Evolutionary conservation across 2,888 invertebrate genomes (phyloP), one percentile per base, ranked within the genome.

Genomic region (Melanostoma mellinum): DNA sequence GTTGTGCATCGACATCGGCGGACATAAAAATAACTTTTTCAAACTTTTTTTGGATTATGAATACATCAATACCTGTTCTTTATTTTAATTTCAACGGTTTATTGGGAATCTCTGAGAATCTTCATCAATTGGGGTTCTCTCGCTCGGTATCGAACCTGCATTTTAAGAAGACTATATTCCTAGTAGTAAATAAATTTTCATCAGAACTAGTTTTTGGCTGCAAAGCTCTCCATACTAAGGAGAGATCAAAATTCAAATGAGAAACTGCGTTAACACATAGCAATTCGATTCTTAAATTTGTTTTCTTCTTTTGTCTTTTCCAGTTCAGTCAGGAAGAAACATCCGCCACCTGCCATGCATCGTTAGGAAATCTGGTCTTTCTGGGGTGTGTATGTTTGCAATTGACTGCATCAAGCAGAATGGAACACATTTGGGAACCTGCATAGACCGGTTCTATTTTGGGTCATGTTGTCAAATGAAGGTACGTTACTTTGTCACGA

Each of bases 381-480:
- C 95, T 82, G 97, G 98, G 0, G 93, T 96, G 0, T 98, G 98
- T 89, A 98, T 98, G 98, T 98, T 98, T 89, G 97, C 97, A 80
- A 97, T 97, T 91, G 96, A 97, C 88, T 98, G 97, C 90, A 94
- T 96, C 56, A 96, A 97, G 92, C 94, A 96, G 79, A 97, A 97
- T 89, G 98, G 98, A 50, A 96, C 97, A 0, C 97, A 98, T 88
- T 92, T 98, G 86, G 97, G 97, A 38, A 97, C 97, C 1, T 98
- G 98, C 90, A 97, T 97, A 88, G 97, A 98, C 91, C 94, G 97
- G 85, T 97, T 97, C 91, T 97, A 97, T 92, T 97, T 97, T 89
- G 97, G 97, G 69, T 97, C 97, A 40, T 98, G 98, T 89, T 98
- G 98, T 89, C 96, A 95, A 88, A 93, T 97, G 73, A 94, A 94